These are phyloP conservation scores for Salticus scenicus DNA, from an alignment of 2,888 invertebrate genomes.

Conservation along the genomic window DNA sequence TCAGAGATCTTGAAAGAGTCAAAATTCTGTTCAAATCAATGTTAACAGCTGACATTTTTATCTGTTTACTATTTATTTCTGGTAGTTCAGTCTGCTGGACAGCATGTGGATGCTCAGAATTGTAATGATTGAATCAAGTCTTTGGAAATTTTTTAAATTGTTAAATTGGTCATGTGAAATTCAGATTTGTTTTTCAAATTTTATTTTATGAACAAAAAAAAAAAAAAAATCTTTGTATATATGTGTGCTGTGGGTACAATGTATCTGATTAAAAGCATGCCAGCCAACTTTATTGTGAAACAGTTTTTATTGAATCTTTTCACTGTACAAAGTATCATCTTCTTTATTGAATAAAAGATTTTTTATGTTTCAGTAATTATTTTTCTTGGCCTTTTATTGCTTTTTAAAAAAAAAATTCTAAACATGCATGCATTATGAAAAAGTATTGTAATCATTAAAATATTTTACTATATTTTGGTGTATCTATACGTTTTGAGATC, in stretches of 20 bases:
- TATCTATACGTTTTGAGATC: no score
- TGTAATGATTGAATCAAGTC: not conserved
- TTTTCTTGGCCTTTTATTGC: not conserved
- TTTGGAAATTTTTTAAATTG: not conserved
- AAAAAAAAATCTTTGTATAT: not conserved
- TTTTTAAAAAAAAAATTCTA: constrained; percentile 2
- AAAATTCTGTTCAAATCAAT: not conserved
- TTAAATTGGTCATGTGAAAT: not conserved
- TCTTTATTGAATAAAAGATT: constrained; percentile 58
- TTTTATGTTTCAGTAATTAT: constrained; percentile 27
- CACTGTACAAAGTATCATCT: constrained; percentile 62
- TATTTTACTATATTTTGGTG: no score
- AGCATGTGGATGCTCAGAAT: not conserved
- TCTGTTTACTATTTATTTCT: not conserved
- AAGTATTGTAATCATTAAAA: no score
- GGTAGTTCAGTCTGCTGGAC: not conserved
- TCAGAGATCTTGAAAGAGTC: not conserved
- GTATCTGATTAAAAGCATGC: constrained; percentile 11
- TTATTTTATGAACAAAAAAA: not conserved
- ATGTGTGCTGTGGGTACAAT: constrained; percentile 11
- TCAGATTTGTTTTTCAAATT: not conserved
- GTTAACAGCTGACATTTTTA: not conserved
- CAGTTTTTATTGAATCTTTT: constrained; percentile 52
- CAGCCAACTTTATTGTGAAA: constrained; percentile 27
- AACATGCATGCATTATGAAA: no score